Percentiles rank a stretch among this genome's conserved stretches.
Evolutionary conservation across 2,113 vertebrate genomes (phyloP).

Genomic region (Epinephelus lanceolatus): DNA sequence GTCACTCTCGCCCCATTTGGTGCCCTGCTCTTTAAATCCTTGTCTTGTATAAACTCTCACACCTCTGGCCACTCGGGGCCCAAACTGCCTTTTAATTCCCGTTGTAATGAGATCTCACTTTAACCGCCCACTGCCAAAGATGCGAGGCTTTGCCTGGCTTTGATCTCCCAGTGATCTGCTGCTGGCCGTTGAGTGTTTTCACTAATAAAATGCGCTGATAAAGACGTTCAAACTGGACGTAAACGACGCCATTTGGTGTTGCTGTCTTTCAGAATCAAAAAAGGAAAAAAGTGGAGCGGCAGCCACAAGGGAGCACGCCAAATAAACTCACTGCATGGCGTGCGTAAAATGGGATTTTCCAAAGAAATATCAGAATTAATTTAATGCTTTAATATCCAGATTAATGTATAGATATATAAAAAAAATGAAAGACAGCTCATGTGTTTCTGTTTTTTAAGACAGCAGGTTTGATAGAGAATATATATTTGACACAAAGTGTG

Average conservation of each 20-base stretch:
- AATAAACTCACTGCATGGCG: not conserved
- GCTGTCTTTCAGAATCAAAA: not conserved
- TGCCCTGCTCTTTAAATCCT: conserved; percentile 48
- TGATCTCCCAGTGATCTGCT: conserved; percentile 66
- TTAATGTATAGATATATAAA: not conserved
- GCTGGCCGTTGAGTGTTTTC: conserved; percentile 43
- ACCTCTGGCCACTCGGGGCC: conserved; percentile 49
- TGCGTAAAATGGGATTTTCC: not conserved
- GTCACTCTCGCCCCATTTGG: conserved; percentile 73
- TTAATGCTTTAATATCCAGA: not conserved
- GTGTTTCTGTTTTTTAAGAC: not conserved
- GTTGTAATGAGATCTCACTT: conserved; percentile 72
- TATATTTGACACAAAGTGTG: conserved; percentile 1
- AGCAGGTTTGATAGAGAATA: not conserved
- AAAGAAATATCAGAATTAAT: not conserved
- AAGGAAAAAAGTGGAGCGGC: not conserved
- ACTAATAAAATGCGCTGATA: conserved; percentile 40
- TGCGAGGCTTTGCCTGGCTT: conserved; percentile 59
- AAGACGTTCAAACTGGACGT: not conserved
- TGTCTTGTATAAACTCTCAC: conserved; percentile 68
- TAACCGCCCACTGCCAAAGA: conserved; percentile 45
- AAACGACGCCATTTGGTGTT: conserved; percentile 34
- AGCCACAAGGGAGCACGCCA: not conserved
- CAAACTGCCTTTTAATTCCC: conserved; percentile 72
- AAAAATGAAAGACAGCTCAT: not conserved